Evolutionary conservation across 2,888 invertebrate species (phyloP).

Genomic region (Platypus cylindrus): DNA sequence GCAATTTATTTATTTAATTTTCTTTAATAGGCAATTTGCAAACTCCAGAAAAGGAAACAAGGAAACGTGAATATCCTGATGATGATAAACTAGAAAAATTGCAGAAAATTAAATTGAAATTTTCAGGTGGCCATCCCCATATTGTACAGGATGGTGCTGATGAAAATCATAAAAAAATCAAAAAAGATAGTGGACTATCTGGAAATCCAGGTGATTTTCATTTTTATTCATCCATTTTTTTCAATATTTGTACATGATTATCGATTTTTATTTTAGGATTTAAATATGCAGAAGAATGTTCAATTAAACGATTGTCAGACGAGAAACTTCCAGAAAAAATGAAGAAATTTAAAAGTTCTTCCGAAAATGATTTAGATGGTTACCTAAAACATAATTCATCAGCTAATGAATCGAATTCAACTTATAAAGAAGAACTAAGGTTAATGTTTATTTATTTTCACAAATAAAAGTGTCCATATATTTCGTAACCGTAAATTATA

Average conservation of each 20-base stretch:
- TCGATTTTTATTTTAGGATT: background rate
- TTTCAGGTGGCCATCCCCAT: conserved; percentile 35
- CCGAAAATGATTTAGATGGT: too few relatives aligned
- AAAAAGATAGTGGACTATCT: conserved; percentile 15
- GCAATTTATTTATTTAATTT: too few relatives aligned
- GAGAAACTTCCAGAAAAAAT: conserved; percentile 11
- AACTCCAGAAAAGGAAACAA: conserved; percentile 21
- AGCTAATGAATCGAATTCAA: too few relatives aligned
- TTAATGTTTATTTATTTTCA: too few relatives aligned
- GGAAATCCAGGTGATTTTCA: conserved; percentile 13
- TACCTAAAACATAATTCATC: too few relatives aligned
- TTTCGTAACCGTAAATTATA: too few relatives aligned
- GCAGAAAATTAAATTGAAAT: conserved; percentile 41
- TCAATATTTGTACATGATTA: background rate
- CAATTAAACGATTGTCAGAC: conserved; percentile 12
- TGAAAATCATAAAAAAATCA: conserved; percentile 15
- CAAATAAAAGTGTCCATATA: too few relatives aligned
- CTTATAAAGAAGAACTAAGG: too few relatives aligned
- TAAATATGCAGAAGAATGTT: conserved; percentile 15
- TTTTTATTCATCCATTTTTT: background rate
- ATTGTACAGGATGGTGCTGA: conserved; percentile 26
- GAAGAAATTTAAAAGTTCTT: conserved; percentile 8
- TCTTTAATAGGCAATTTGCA: conserved; percentile 11
- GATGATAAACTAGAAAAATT: conserved; percentile 34
- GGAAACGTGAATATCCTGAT: conserved; percentile 23